Conservation (phyloP, 2,797 vertebrate species). For the Tapirus indicus region DNA sequence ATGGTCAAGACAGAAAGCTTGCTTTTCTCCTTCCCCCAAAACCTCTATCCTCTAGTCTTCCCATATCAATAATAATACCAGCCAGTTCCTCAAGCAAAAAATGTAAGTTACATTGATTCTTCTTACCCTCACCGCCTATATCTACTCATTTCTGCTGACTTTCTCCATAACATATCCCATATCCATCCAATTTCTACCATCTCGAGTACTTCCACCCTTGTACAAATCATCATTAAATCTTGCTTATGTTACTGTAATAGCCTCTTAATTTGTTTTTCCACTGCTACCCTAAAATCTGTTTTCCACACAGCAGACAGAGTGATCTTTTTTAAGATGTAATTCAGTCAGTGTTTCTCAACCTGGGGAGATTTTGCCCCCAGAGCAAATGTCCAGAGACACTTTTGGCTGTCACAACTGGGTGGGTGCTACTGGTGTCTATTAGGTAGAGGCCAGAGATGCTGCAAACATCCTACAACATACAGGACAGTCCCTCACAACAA, state of each 20-base stretch:
- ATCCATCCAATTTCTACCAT: background rate
- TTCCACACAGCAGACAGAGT: background rate
- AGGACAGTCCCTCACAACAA: background rate
- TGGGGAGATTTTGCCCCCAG: background rate
- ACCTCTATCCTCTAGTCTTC: background rate
- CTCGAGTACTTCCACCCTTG: background rate
- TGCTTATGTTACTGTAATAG: background rate
- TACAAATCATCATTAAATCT: constrained; percentile 15
- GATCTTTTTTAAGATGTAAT: background rate
- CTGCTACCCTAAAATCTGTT: constrained; percentile 12
- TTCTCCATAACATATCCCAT: background rate
- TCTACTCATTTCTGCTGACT: background rate
- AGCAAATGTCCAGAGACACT: background rate
- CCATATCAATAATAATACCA: background rate
- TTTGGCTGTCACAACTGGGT: background rate
- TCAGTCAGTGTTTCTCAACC: constrained; percentile 14
- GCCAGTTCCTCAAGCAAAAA: constrained; percentile 27
- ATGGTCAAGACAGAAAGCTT: constrained; percentile 33
- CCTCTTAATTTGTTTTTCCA: background rate
- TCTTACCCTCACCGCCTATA: background rate
- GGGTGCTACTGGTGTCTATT: background rate
- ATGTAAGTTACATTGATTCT: background rate
- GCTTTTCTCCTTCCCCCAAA: background rate
- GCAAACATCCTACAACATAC: background rate
- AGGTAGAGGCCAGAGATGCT: background rate